Evolutionary conservation across 1,140 invertebrate species (phyloP).

Genomic region (Drosophila erecta): DNA sequence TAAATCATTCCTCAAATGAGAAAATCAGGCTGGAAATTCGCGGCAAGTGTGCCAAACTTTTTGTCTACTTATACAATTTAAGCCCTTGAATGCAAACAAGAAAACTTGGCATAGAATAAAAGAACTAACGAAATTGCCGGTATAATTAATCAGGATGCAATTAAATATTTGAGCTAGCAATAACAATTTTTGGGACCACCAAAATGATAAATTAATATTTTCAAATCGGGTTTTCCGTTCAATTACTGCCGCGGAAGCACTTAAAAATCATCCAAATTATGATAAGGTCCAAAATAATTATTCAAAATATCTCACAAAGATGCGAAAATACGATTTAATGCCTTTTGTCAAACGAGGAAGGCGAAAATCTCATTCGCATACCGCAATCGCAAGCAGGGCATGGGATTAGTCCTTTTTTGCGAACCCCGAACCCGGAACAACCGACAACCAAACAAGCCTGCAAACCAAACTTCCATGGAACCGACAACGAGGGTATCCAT

Average conservation of each 20-base stretch:
- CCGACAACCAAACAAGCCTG: constrained; percentile 2
- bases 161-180: neutral
- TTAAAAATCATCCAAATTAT: neutral
- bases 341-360: constrained; percentile 8
- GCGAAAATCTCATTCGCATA: constrained; percentile 28
- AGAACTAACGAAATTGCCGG: neutral
- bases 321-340: constrained; percentile 25
- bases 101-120: neutral
- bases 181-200: too few species aligned
- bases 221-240: too few species aligned
- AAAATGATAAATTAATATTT: too few species aligned
- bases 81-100: neutral
- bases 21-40: constrained; percentile 1
- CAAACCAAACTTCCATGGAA: neutral
- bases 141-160: constrained; percentile 1
- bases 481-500: constrained; percentile 25
- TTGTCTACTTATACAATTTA: constrained; percentile 1
- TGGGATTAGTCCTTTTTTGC: constrained; percentile 13
- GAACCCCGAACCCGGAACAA: neutral
- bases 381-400: neutral
- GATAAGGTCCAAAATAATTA: neutral
- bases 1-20: constrained; percentile 29
- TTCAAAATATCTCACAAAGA: constrained; percentile 4
- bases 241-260: neutral
- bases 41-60: constrained; percentile 11